Evolutionary conservation across 37 sponge, comb jelly and placozoan species (phyloP).

Genomic region (Beroe ovata): DNA sequence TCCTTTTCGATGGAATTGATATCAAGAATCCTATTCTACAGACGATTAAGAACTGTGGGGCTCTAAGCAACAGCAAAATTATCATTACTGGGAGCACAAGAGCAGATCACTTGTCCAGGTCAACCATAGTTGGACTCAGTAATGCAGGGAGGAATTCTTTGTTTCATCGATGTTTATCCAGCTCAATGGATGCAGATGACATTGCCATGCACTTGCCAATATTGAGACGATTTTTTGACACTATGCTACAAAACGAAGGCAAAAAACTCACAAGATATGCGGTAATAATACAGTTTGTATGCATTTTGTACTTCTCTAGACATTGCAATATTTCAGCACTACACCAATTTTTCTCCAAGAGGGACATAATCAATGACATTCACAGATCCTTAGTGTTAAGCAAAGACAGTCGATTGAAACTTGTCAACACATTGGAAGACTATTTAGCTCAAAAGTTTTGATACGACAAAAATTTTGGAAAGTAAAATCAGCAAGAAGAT

Average conservation of each 20-base stretch:
- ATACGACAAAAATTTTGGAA: not conserved
- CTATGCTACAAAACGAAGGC: not conserved
- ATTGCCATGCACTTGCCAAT: not conserved
- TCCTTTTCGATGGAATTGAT: slow-evolving; percentile 23
- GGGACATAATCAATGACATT: not conserved
- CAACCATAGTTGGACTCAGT: slow-evolving; percentile 13
- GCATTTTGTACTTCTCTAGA: not conserved
- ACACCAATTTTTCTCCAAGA: not conserved
- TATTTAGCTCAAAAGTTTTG: not conserved
- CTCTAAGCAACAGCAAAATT: slow-evolving; percentile 12
- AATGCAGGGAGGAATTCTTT: not conserved
- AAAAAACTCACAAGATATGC: not conserved
- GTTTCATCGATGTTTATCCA: not conserved
- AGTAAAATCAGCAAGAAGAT: too few relatives aligned
- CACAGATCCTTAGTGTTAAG: not conserved
- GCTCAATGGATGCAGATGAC: not conserved
- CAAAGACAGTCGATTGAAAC: not conserved
- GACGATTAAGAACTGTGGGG: not conserved
- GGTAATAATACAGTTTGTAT: slow-evolving; percentile 22
- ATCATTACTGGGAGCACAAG: not conserved
- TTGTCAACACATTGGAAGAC: not conserved
- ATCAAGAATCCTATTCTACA: not conserved
- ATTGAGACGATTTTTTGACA: not conserved
- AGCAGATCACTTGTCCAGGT: not conserved
- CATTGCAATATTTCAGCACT: slow-evolving; percentile 18